A percentile compares a stretch with the other conserved stretches of the same genome.
These are phyloP conservation scores for Carposina sasakii DNA, from an alignment of 1,140 invertebrate genomes.

Conservation along the genomic window DNA sequence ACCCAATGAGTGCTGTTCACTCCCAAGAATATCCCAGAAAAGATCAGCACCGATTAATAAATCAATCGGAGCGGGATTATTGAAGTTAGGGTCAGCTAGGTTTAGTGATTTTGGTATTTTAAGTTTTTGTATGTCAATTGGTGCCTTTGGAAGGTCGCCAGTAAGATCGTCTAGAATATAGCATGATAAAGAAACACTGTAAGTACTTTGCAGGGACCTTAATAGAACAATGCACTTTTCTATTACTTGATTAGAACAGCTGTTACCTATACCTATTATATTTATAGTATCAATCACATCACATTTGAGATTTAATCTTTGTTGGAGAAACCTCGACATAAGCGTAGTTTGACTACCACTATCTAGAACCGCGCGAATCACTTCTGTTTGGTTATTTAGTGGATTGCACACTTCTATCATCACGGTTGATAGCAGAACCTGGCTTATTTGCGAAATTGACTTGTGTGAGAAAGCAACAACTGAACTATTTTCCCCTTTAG, in stretches of 20 bases:
- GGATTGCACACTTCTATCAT: constrained; percentile 26
- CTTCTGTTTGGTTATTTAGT: constrained; percentile 10
- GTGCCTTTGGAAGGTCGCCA: not conserved
- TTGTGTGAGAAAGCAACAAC: not conserved
- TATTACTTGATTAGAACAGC: not conserved
- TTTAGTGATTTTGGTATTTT: not conserved
- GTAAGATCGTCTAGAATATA: not conserved
- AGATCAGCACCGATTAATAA: not conserved
- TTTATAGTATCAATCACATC: constrained; percentile 3
- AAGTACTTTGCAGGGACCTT: not conserved
- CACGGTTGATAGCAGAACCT: constrained; percentile 27
- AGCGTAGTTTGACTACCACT: constrained; percentile 17
- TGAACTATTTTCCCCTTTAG: not conserved
- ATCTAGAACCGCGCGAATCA: constrained; percentile 19
- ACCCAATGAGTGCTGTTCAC: constrained; percentile 4
- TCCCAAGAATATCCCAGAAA: constrained; percentile 3
- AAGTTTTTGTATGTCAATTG: not conserved
- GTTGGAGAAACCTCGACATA: constrained; percentile 1
- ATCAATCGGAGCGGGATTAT: not conserved
- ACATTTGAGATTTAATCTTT: not conserved
- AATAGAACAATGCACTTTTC: not conserved
- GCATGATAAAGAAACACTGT: not conserved
- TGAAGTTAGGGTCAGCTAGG: not conserved
- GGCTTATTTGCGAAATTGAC: constrained; percentile 1
- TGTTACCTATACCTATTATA: constrained; percentile 16